These are phyloP conservation scores for Epinephelus lanceolatus DNA, from an alignment of 2,113 vertebrate species.

Conservation along the genomic window DNA sequence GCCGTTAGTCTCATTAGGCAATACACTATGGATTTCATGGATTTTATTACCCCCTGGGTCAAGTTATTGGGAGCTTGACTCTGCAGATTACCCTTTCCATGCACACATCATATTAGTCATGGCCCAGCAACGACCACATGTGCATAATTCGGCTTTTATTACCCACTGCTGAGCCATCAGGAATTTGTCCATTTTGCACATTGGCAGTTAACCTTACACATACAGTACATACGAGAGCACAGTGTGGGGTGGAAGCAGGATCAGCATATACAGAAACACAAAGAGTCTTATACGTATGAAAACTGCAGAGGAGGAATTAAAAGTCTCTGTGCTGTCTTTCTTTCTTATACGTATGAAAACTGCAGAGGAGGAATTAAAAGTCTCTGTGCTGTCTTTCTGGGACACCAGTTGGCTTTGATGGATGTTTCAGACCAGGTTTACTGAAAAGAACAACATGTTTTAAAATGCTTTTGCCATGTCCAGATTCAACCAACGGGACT, in stretches of 20 bases:
- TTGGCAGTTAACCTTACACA: slow-evolving; percentile 10
- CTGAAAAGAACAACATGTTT: no score
- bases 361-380: neutral
- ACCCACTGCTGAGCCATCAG: neutral
- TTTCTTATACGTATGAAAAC: neutral
- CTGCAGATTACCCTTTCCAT: slow-evolving; percentile 45
- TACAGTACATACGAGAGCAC: neutral
- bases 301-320: neutral
- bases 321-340: neutral
- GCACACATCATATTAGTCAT: slow-evolving; percentile 37
- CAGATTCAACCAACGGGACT: neutral
- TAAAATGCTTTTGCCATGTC: no score
- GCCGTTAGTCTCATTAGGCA: slow-evolving; percentile 4
- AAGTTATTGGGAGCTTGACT: slow-evolving; percentile 23
- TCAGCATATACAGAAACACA: neutral
- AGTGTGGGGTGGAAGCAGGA: neutral
- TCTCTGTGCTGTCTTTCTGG: neutral
- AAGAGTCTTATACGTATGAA: neutral
- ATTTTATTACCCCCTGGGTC: slow-evolving; percentile 29
- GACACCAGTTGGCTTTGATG: neutral
- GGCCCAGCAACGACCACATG: slow-evolving; percentile 23
- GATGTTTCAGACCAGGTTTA: neutral
- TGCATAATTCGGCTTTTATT: slow-evolving; percentile 69
- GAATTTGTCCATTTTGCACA: slow-evolving; percentile 59
- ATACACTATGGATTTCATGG: slow-evolving; percentile 42